Evolutionary conservation across 2,888 invertebrate genomes (phyloP).

Genomic region (Campoplex capitator): DNA sequence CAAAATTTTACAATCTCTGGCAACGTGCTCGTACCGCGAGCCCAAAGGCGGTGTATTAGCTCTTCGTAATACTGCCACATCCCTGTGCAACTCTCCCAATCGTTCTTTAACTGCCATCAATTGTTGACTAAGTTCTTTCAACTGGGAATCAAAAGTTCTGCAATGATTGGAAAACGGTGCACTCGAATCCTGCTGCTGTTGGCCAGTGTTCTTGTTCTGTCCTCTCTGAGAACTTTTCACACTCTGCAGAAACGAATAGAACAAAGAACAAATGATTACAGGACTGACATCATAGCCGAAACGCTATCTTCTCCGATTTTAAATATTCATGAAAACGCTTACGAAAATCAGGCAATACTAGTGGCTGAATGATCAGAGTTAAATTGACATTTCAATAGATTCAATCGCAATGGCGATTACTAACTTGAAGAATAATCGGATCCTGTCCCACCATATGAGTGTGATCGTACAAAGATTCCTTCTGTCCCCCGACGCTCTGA

Average conservation of each 20-base stretch:
- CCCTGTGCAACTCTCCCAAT: constrained; percentile 89
- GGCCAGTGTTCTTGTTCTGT: constrained; percentile 78
- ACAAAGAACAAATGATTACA: background rate
- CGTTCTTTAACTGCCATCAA: constrained; percentile 88
- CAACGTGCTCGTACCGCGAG: constrained; percentile 86
- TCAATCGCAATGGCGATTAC: background rate
- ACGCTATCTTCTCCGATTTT: background rate
- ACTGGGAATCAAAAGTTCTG: constrained; percentile 86
- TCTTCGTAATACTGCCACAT: constrained; percentile 88
- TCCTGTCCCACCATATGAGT: constrained; percentile 77
- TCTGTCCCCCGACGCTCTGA: constrained; percentile 77
- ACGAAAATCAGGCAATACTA: background rate
- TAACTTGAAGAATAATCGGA: constrained; percentile 79
- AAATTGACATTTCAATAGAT: background rate
- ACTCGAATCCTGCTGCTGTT: constrained; percentile 80
- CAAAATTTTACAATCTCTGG: constrained; percentile 87
- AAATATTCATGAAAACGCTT: background rate
- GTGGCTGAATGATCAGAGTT: background rate
- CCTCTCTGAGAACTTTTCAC: constrained; percentile 70
- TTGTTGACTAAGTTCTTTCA: constrained; percentile 87
- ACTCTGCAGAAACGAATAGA: constrained; percentile 65
- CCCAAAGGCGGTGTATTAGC: constrained; percentile 85
- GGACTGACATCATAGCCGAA: background rate
- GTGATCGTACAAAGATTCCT: constrained; percentile 80
- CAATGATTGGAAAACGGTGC: constrained; percentile 88